A percentile compares a stretch with the other conserved stretches of the same genome.
Conservation (phyloP, 1,140 invertebrate species). For the Aricia agestis region DNA sequence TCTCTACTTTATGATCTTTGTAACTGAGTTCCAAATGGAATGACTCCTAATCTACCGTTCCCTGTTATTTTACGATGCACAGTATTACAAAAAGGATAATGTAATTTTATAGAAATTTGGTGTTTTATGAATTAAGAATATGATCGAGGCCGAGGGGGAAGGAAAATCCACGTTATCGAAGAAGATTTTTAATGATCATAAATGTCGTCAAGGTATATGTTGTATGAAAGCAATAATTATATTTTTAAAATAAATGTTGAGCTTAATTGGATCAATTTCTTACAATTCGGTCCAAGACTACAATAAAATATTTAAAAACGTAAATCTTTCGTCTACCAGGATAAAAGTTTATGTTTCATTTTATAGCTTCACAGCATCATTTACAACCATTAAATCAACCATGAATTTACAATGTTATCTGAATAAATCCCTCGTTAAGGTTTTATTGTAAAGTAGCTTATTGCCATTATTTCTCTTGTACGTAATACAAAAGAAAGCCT, state of each 20-base stretch:
- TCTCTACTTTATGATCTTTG: neutral
- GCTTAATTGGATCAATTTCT: no score
- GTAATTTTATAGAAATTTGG: constrained; percentile 15
- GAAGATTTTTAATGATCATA: neutral
- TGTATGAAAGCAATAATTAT: no score
- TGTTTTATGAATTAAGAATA: constrained; percentile 24
- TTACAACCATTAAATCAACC: no score
- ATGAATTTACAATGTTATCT: neutral
- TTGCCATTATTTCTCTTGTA: neutral
- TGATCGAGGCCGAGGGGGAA: neutral
- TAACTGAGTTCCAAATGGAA: constrained; percentile 35
- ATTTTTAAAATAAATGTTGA: no score
- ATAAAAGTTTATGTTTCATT: no score
- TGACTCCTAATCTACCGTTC: constrained; percentile 35
- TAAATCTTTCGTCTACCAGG: no score
- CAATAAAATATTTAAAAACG: no score
- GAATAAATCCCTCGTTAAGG: neutral
- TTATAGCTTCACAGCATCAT: no score
- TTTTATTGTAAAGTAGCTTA: neutral
- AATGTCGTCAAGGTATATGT: no score
- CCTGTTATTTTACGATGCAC: constrained; percentile 27
- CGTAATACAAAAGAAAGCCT: no score
- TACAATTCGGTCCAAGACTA: no score
- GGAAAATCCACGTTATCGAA: neutral
- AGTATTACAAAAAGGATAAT: neutral